These are phyloP conservation scores for Ageneiosus marmoratus DNA, from an alignment of 2,113 vertebrate genomes.

Conservation along the genomic window DNA sequence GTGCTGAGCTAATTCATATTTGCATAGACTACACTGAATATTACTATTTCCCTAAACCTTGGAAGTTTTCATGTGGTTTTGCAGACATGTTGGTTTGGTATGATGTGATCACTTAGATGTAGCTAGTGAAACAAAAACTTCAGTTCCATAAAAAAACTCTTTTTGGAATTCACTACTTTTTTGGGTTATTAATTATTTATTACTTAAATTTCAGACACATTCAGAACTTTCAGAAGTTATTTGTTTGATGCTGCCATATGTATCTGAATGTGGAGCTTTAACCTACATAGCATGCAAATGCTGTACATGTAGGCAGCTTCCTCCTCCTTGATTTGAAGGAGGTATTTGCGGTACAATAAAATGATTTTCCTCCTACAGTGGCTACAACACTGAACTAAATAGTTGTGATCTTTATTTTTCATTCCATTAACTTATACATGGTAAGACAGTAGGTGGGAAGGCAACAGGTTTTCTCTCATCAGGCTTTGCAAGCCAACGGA, in stretches of 20 bases:
- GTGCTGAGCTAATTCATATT: constrained; percentile 3
- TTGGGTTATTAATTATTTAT: not conserved
- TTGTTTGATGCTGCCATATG: not conserved
- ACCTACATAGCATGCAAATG: not conserved
- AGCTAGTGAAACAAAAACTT: not conserved
- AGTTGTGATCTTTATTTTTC: not conserved
- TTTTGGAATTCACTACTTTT: not conserved
- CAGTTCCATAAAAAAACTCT: not conserved
- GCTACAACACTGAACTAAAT: not conserved
- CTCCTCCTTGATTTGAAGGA: not conserved
- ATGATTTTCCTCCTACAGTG: not conserved
- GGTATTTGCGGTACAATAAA: not conserved
- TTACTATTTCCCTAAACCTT: not conserved
- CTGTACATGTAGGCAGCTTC: not conserved
- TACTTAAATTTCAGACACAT: not conserved
- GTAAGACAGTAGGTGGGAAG: not conserved
- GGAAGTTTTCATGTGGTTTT: not conserved
- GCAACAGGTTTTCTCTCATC: not conserved
- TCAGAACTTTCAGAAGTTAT: not conserved
- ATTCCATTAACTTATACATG: not conserved
- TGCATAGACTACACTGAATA: not conserved
- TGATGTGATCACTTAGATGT: not conserved
- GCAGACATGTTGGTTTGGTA: not conserved
- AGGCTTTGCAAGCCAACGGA: not conserved
- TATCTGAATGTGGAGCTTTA: not conserved